A percentile compares a stretch with the other conserved stretches of the same genome.
Evolutionary conservation across 2,797 vertebrate genomes (phyloP).

Genomic region (Delichon dasypus): DNA sequence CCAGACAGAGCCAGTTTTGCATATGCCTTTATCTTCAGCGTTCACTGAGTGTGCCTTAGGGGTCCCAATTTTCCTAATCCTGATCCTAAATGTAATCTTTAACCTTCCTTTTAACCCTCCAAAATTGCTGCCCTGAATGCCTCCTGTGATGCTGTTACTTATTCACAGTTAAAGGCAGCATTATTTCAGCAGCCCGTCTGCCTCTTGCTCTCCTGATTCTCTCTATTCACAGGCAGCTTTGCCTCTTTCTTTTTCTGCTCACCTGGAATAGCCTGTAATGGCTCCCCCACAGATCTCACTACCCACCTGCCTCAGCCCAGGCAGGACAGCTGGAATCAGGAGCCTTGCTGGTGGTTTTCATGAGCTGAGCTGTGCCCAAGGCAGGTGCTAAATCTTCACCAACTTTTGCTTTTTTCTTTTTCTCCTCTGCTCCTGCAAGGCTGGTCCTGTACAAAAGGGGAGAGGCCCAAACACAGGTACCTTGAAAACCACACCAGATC

Average conservation of each 20-base stretch:
- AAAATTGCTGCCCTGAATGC: constrained; percentile 23
- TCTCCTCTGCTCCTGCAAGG: background rate
- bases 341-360: background rate
- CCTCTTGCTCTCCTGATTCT: constrained; percentile 43
- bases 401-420: background rate
- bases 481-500: background rate
- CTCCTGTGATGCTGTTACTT: constrained; percentile 2
- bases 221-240: constrained; percentile 46
- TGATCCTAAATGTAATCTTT: constrained; percentile 31
- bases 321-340: background rate
- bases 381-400: background rate
- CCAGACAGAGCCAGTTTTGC: background rate
- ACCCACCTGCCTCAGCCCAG: background rate
- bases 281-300: constrained; percentile 2
- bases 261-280: constrained; percentile 29
- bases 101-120: constrained; percentile 12
- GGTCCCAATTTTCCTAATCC: constrained; percentile 20
- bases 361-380: background rate
- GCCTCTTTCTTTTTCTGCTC: constrained; percentile 8
- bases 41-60: background rate
- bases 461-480: background rate
- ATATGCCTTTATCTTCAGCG: background rate
- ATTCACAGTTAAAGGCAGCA: constrained; percentile 34
- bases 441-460: background rate
- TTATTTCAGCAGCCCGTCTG: constrained; percentile 44